Percentiles rank a stretch among this genome's conserved stretches.
Conservation (phyloP, 2,797 vertebrate species). For the Phrynocephalus guinanensis region DNA sequence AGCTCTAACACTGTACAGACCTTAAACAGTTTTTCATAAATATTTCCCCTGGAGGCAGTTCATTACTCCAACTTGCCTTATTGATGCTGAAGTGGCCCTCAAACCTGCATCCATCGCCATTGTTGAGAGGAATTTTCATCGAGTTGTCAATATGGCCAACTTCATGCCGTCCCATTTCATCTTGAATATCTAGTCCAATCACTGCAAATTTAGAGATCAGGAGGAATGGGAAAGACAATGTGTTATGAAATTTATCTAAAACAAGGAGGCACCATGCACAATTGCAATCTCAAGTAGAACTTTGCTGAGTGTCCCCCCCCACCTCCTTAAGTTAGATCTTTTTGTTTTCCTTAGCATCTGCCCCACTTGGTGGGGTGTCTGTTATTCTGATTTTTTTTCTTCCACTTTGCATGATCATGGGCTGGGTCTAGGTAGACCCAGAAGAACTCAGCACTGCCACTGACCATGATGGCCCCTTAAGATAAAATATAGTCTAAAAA, state of each 20-base stretch:
- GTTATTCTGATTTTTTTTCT: too few species aligned
- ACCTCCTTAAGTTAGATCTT: too few species aligned
- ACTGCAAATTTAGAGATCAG: conserved; percentile 76
- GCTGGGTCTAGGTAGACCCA: too few species aligned
- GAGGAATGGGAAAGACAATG: conserved; percentile 22
- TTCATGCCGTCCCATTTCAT: conserved; percentile 99
- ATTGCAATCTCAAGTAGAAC: neutral
- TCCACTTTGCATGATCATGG: too few species aligned
- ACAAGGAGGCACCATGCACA: neutral
- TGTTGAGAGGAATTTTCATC: conserved; percentile 93
- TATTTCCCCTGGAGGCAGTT: neutral
- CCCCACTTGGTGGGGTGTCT: too few species aligned
- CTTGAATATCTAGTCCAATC: conserved; percentile 98
- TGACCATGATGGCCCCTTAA: too few species aligned
- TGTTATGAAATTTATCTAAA: neutral
- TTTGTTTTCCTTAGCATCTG: too few species aligned
- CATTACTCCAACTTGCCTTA: conserved; percentile 83
- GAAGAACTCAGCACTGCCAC: too few species aligned
- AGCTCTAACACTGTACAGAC: neutral
- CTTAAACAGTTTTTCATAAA: neutral
- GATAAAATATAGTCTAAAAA: too few species aligned
- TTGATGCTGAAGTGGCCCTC: conserved; percentile 98
- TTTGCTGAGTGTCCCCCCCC: neutral
- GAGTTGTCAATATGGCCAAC: conserved; percentile 99
- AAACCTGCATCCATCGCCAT: conserved; percentile 93